Evolutionary conservation across 2,888 invertebrate genomes (phyloP), one percentile per base, ranked within the genome.

Genomic region (Metellina segmentata): DNA sequence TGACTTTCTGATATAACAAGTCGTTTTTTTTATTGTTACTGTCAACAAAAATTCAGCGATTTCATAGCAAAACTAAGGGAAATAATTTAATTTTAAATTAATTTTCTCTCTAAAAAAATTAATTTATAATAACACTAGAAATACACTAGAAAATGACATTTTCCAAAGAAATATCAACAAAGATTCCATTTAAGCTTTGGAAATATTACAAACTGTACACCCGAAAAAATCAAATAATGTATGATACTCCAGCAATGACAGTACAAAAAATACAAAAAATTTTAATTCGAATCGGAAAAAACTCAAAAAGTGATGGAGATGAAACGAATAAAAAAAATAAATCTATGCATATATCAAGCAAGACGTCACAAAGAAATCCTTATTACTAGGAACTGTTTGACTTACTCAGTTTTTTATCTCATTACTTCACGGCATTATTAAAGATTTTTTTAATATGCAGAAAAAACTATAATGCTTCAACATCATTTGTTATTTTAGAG

Each of bases 401-500:
- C 61, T 81, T 88, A 19, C 34, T 34, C 13, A 20, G 69, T 69
- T 61, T 69, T 69, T 77, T 77, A n/a, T 34, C 20, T 69, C 13
- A 52, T 49, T 78, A 48, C 78, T 72, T 51, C 51, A 19, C 49
- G 74, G 19, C 85, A 83, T 85, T 74, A 85, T 74, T 85, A 52
- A 88, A 48, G 74, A 75, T 19, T 79, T 78, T 82, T 88, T 81
- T 88, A 81, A 74, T 88, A 53, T 49, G 69, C 20, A n/a, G 71
- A 81, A 74, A 69, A 88, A 87, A 87, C 49, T 48, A 51, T 81
- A 81, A 74, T 88, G 74, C 75, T 88, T 74, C 75, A 53, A 61
- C 72, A 81, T 74, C 88, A 88, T 88, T 88, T 88, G 74, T 81
- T 88, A 75, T 81, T 48, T 53, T 72, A 6, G 69, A 20, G 53